These are phyloP conservation scores for Electrophaes corylata DNA, from an alignment of 2,888 invertebrate genomes.

Conservation along the genomic window DNA sequence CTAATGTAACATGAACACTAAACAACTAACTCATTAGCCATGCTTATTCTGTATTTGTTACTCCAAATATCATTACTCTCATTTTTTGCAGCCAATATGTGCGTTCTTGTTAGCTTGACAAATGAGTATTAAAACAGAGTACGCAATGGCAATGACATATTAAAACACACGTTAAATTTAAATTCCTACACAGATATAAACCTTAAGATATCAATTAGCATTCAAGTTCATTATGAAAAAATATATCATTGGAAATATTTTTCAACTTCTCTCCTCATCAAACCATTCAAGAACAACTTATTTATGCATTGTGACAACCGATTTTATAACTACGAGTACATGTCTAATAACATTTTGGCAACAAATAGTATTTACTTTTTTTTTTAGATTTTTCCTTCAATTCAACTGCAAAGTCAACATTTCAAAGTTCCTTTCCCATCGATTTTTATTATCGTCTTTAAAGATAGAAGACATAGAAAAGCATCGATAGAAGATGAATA, in stretches of 20 bases:
- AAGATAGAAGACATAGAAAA: conserved; percentile 72
- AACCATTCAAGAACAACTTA: conserved; percentile 82
- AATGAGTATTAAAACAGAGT: conserved; percentile 45
- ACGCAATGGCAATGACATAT: conserved; percentile 67
- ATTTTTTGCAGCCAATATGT: conserved; percentile 27
- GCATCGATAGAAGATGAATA: conserved; percentile 66
- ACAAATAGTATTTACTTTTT: conserved; percentile 78
- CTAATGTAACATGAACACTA: conserved; percentile 83
- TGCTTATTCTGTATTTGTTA: conserved; percentile 56
- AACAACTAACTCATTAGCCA: conserved; percentile 76
- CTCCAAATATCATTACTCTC: conserved; percentile 15
- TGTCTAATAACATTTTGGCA: conserved; percentile 84
- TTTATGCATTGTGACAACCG: conserved; percentile 82
- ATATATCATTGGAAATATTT: conserved; percentile 84
- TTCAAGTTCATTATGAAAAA: conserved; percentile 83
- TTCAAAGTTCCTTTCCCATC: conserved; percentile 61
- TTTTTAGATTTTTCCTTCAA: conserved; percentile 58
- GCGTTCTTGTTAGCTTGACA: conserved; percentile 31
- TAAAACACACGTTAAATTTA: conserved; percentile 81
- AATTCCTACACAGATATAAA: conserved; percentile 82
- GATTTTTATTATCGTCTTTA: conserved; percentile 67
- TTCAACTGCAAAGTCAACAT: conserved; percentile 75
- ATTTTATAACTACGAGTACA: conserved; percentile 82
- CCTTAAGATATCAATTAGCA: conserved; percentile 81
- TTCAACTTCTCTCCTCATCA: conserved; percentile 80